Conservation (phyloP, 2,888 invertebrate species). For the Smittia aterrima region DNA sequence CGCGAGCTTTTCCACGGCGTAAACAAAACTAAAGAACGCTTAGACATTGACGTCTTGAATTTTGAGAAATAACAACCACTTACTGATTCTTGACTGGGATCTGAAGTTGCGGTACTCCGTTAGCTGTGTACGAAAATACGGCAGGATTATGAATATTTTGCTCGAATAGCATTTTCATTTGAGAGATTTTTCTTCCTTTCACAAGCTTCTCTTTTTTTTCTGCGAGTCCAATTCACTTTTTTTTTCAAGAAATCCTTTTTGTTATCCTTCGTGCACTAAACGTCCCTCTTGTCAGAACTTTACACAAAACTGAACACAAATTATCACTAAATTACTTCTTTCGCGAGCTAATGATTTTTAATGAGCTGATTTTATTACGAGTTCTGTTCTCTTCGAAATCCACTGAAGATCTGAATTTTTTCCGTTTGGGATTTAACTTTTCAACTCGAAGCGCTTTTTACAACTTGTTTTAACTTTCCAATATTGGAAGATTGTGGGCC, state of each 20-base stretch:
- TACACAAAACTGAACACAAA: conserved; percentile 33
- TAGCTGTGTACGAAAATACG: conserved; percentile 40
- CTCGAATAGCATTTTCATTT: conserved; percentile 40
- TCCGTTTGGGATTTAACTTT: too few relatives aligned
- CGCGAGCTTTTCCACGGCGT: conserved; percentile 10
- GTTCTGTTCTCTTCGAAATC: not conserved
- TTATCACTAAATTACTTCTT: conserved; percentile 34
- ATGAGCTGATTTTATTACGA: not conserved
- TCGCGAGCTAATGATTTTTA: conserved; percentile 15
- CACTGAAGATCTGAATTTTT: not conserved
- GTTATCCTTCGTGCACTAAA: conserved; percentile 14
- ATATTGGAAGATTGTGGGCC: not conserved
- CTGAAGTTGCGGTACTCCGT: conserved; percentile 39
- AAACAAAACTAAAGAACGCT: not conserved
- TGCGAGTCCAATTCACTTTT: not conserved
- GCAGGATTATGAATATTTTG: conserved; percentile 30
- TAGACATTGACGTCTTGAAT: not conserved
- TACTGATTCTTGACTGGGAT: conserved; percentile 39
- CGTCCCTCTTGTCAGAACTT: not conserved
- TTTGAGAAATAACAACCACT: conserved; percentile 31
- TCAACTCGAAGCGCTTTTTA: too few relatives aligned
- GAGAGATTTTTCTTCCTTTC: conserved; percentile 25
- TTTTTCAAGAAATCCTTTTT: conserved; percentile 20
- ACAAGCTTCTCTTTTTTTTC: not conserved
- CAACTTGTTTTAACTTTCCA: too few relatives aligned